Conservation (phyloP, 1,140 invertebrate species). For the Pygmarrhopalites habei region DNA sequence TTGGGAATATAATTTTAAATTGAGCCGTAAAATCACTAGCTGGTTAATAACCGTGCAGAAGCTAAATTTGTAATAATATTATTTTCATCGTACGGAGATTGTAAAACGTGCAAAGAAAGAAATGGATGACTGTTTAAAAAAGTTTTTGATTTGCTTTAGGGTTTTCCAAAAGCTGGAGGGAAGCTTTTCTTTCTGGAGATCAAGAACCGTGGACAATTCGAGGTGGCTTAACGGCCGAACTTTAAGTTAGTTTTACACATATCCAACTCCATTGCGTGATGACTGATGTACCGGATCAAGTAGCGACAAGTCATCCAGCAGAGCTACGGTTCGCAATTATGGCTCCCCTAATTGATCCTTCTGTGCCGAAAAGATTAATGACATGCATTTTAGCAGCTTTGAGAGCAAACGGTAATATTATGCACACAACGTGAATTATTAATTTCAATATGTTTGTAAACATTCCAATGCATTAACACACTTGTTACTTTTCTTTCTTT, state of each 20-base stretch:
- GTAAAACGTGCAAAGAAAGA: too few species aligned
- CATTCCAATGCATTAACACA: too few species aligned
- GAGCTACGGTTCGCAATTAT: slow-evolving; percentile 64
- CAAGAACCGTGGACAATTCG: slow-evolving; percentile 95
- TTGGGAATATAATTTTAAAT: too few species aligned
- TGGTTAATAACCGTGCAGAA: too few species aligned
- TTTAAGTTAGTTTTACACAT: slow-evolving; percentile 77
- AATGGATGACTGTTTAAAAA: too few species aligned
- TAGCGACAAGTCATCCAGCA: slow-evolving; percentile 65
- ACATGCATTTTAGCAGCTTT: slow-evolving; percentile 79
- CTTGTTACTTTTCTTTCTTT: too few species aligned
- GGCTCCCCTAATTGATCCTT: slow-evolving; percentile 63
- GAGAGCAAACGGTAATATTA: slow-evolving; percentile 74
- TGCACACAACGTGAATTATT: too few species aligned
- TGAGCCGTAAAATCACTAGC: too few species aligned
- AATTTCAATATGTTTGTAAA: too few species aligned
- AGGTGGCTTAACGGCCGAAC: slow-evolving; percentile 84
- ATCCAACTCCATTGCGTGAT: slow-evolving; percentile 65
- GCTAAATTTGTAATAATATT: too few species aligned
- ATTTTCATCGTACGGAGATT: too few species aligned
- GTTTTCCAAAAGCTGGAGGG: slow-evolving; percentile 94
- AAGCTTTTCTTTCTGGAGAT: slow-evolving; percentile 89
- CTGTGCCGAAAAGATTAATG: slow-evolving; percentile 72
- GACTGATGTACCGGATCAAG: slow-evolving; percentile 54
- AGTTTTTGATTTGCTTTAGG: slow-evolving; percentile 53